Conservation (phyloP, 2,888 invertebrate species). For the Mesorhabditis belari region DNA sequence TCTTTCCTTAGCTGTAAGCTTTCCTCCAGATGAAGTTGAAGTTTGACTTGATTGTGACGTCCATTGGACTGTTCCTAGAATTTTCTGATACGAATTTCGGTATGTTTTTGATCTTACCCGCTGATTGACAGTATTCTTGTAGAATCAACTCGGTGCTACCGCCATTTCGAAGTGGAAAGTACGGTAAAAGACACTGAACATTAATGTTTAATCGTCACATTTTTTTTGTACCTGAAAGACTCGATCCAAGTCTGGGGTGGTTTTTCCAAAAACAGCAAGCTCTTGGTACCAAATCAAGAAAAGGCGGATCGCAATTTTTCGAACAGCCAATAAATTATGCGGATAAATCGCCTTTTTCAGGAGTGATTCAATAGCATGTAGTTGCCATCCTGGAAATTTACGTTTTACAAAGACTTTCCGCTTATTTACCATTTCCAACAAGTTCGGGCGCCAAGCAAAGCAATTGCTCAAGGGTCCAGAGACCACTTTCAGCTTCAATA, state of each 20-base stretch:
- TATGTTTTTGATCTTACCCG: constrained; percentile 8
- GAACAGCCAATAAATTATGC: constrained; percentile 45
- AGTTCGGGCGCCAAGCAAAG: constrained; percentile 49
- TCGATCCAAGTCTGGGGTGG: constrained; percentile 25
- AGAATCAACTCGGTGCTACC: constrained; percentile 37
- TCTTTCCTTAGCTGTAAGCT: constrained; percentile 30
- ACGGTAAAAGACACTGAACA: constrained; percentile 38
- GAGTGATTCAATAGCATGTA: constrained; percentile 46
- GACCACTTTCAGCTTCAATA: constrained; percentile 46
- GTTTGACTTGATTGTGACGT: neutral
- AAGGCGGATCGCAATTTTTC: constrained; percentile 50
- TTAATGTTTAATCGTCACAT: neutral
- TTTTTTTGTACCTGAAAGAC: constrained; percentile 35
- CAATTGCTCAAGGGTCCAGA: constrained; percentile 50
- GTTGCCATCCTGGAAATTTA: constrained; percentile 41
- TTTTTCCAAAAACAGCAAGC: constrained; percentile 41
- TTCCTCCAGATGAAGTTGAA: neutral
- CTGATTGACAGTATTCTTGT: constrained; percentile 38
- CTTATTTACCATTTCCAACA: constrained; percentile 41
- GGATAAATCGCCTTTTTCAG: constrained; percentile 51
- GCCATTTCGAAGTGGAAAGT: constrained; percentile 42
- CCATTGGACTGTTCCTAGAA: neutral
- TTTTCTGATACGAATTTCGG: neutral
- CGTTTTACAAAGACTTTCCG: neutral
- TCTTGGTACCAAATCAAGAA: constrained; percentile 51